These are phyloP conservation scores for Zapornia atra DNA, from an alignment of 2,113 vertebrate species.

Conservation along the genomic window DNA sequence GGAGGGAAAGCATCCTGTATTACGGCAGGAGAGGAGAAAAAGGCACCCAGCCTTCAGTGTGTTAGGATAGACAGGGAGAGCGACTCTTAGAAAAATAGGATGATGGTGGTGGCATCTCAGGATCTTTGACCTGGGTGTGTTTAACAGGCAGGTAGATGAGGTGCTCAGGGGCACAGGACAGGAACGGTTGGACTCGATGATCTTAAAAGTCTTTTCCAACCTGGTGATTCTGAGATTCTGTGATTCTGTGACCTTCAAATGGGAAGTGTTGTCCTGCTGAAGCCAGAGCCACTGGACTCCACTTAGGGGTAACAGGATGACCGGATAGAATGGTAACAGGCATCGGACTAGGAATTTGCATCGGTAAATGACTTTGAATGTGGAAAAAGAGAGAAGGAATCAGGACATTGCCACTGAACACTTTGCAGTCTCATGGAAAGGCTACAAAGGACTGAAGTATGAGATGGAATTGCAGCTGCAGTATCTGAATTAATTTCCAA, in stretches of 20 bases:
- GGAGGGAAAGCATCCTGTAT: not conserved
- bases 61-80: rapidly evolving
- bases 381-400: not conserved
- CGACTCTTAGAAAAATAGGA: not conserved
- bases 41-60: not conserved
- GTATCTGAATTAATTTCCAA: not conserved
- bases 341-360: not conserved
- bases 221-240: too few species aligned
- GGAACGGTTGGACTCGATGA: too few species aligned
- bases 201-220: too few species aligned
- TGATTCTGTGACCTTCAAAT: not conserved
- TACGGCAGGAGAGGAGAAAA: not conserved
- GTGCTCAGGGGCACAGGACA: too few species aligned
- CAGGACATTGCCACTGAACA: not conserved
- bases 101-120: not conserved
- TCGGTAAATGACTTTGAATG: not conserved
- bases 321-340: rapidly evolving
- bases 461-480: not conserved
- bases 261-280: not conserved
- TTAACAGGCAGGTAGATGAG: too few species aligned
- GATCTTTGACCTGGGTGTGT: not conserved
- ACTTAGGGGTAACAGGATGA: not conserved
- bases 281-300: not conserved
- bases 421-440: not conserved
- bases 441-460: not conserved